phyloP scores from a whole-genome alignment of 2,797 vertebrate genomes.

The Cheracebus regulus region DNA sequence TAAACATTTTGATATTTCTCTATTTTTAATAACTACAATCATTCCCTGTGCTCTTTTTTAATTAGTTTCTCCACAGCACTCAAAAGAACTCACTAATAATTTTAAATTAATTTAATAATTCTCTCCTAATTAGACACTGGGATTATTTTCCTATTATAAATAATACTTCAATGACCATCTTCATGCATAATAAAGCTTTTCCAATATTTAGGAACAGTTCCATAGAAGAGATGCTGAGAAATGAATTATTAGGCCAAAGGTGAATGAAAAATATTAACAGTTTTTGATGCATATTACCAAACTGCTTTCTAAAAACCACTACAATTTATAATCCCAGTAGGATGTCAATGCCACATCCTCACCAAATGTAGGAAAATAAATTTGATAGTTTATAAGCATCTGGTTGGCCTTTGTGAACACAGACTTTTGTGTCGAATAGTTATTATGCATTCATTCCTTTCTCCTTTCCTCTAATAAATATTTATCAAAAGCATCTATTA shows the following conservation, averaged over 20 bases:
- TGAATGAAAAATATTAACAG: not conserved
- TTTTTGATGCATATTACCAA: not conserved
- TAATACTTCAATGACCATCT: not conserved
- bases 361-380: not conserved
- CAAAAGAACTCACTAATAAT: not conserved
- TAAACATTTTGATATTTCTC: not conserved
- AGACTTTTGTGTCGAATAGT: not conserved
- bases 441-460: not conserved
- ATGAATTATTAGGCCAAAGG: not conserved
- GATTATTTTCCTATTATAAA: not conserved
- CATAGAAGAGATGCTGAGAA: not conserved
- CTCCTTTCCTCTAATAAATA: not conserved
- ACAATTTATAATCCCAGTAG: not conserved
- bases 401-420: not conserved
- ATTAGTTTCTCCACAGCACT: not conserved
- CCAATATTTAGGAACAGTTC: not conserved
- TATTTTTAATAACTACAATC: not conserved
- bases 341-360: not conserved
- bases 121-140: not conserved
- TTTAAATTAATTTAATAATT: conserved; percentile 19
- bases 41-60: not conserved
- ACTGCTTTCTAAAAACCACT: not conserved
- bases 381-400: not conserved
- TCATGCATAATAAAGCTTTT: not conserved
- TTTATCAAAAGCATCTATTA: not conserved